These are phyloP conservation scores for Enteromius treurensis DNA, from an alignment of 2,797 vertebrate species.

Conservation along the genomic window DNA sequence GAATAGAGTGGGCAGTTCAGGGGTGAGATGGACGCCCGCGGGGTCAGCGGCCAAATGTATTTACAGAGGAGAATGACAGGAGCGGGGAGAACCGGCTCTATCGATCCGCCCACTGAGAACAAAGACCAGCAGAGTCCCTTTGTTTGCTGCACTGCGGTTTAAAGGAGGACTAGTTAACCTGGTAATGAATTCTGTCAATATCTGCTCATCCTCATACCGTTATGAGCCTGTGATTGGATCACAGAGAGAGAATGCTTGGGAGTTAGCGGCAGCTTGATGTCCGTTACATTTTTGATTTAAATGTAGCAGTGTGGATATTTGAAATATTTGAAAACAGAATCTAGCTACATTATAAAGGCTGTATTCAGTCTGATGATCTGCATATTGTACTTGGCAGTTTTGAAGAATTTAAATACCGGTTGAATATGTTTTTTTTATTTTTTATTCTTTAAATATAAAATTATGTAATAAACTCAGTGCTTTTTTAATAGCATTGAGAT, in stretches of 20 bases:
- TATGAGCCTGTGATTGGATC: not conserved
- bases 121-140: not conserved
- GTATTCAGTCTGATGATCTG: not conserved
- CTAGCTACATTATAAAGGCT: not conserved
- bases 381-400: not conserved
- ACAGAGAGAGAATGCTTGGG: not conserved
- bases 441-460: not conserved
- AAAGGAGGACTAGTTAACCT: not conserved
- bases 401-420: not conserved
- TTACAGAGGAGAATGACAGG: constrained; percentile 54
- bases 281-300: not conserved
- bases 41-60: constrained; percentile 46
- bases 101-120: not conserved
- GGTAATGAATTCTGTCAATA: not conserved
- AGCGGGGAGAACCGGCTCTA: not conserved
- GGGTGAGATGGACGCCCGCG: constrained; percentile 16
- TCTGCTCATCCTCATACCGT: not conserved
- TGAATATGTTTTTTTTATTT: not conserved
- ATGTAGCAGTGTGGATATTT: not conserved
- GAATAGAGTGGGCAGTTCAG: constrained; percentile 32
- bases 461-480: no score
- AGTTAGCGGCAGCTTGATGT: not conserved
- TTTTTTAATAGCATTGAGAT: no score
- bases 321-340: not conserved
- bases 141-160: not conserved